A percentile compares a stretch with the other conserved stretches of the same genome.
These are phyloP conservation scores for Dolichoris vasculosae DNA, from an alignment of 1,140 invertebrate species.

Conservation along the genomic window DNA sequence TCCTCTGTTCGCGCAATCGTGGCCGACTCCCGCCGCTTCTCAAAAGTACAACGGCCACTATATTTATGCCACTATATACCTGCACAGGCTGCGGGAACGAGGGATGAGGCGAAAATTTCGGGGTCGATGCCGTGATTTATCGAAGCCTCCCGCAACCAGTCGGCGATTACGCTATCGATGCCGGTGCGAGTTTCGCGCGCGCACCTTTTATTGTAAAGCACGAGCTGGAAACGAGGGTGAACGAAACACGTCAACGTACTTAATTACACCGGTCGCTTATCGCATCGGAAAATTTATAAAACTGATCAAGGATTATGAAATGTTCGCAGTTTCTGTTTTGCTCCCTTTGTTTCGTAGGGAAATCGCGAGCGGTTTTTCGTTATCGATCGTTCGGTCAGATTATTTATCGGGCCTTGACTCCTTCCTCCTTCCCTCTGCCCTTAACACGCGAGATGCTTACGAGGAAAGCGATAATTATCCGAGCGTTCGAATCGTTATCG, in stretches of 20 bases:
- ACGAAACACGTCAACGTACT: not conserved
- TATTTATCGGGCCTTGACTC: not conserved
- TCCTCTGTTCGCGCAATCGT: conserved; percentile 29
- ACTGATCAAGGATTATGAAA: conserved; percentile 32
- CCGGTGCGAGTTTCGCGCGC: too few relatives aligned
- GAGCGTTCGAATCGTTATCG: not conserved
- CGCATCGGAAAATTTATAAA: conserved; percentile 36
- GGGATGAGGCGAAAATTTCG: not conserved
- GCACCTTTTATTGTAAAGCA: not conserved
- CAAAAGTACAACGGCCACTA: not conserved
- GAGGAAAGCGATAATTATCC: not conserved
- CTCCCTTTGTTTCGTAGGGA: not conserved
- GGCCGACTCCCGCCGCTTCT: conserved; percentile 14
- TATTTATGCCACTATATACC: too few relatives aligned
- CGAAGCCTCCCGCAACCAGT: too few relatives aligned
- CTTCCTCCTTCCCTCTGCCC: not conserved
- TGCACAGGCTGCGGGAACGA: not conserved
- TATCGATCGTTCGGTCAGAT: not conserved
- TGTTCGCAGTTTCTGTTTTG: not conserved
- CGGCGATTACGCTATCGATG: too few relatives aligned
- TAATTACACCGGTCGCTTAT: conserved; percentile 31
- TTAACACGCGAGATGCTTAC: too few relatives aligned
- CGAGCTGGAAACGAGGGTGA: not conserved
- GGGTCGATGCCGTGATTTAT: too few relatives aligned
- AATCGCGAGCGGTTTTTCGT: not conserved